Percentiles rank a stretch among this genome's conserved stretches.
Evolutionary conservation across 2,113 vertebrate species (phyloP).

Genomic region (Reinhardtius hippoglossoides): DNA sequence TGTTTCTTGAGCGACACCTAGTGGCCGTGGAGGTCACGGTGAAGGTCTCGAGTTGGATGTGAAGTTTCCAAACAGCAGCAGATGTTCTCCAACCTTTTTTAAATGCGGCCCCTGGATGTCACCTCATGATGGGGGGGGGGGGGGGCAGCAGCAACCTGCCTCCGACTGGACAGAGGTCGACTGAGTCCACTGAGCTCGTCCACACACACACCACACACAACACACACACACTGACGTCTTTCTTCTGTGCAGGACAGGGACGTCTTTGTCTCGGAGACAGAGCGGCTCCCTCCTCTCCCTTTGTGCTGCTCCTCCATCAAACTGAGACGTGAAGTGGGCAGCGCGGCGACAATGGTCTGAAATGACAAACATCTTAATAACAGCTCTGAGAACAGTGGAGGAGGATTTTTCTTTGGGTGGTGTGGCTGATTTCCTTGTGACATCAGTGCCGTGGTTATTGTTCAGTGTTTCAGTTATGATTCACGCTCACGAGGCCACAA

Average conservation of each 20-base stretch:
- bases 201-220: slow-evolving; percentile 44
- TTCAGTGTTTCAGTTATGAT: too few relatives aligned
- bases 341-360: slow-evolving; percentile 17
- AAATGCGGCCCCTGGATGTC: not conserved
- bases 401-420: too few relatives aligned
- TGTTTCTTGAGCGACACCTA: too few relatives aligned
- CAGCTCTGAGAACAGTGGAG: not conserved
- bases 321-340: slow-evolving; percentile 52
- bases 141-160: too few relatives aligned
- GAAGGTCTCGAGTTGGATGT: too few relatives aligned
- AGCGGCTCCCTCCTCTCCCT: slow-evolving; percentile 5
- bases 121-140: too few relatives aligned
- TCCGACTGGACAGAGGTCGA: slow-evolving; percentile 20
- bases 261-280: slow-evolving; percentile 58
- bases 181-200: slow-evolving; percentile 54
- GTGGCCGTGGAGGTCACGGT: too few relatives aligned
- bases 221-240: slow-evolving; percentile 56
- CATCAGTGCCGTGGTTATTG: too few relatives aligned
- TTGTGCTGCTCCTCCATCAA: slow-evolving; percentile 32
- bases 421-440: not conserved
- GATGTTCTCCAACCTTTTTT: too few relatives aligned
- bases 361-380: slow-evolving; percentile 71
- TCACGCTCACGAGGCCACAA: too few relatives aligned
- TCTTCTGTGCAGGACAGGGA: slow-evolving; percentile 54
- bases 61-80: too few relatives aligned